phyloP scores from a whole-genome alignment of 2,113 vertebrate genomes.

The Pontoporia blainvillei region DNA sequence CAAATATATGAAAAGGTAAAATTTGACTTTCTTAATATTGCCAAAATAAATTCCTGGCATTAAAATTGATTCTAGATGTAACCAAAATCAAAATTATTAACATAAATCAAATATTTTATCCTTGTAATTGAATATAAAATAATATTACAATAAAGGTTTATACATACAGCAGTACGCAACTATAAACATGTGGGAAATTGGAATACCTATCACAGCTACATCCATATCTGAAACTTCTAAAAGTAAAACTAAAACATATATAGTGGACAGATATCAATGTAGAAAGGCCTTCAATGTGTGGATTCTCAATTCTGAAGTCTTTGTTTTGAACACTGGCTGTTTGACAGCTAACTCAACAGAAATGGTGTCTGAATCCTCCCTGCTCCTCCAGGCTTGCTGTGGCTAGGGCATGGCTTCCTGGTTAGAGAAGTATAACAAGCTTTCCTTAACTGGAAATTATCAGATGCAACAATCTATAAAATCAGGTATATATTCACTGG shows the following conservation, averaged over 20 bases:
- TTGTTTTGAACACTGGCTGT: neutral
- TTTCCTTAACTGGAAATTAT: neutral
- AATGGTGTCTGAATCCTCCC: neutral
- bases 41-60: neutral
- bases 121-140: slow-evolving; percentile 20
- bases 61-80: slow-evolving; percentile 29
- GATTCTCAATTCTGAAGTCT: neutral
- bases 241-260: neutral
- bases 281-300: neutral
- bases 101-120: neutral
- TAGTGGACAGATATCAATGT: neutral
- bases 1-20: neutral
- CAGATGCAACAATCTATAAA: neutral
- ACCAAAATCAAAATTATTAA: slow-evolving; percentile 42
- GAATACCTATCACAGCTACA: neutral
- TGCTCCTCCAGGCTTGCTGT: too few relatives aligned
- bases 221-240: neutral
- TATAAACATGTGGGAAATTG: neutral
- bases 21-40: slow-evolving; percentile 17
- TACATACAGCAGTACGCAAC: neutral
- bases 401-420: neutral
- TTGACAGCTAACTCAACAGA: neutral
- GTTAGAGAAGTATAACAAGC: neutral
- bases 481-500: neutral
- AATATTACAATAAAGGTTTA: neutral